Evolutionary conservation across 2,113 vertebrate species (phyloP), one percentile per base, ranked within the genome.

Genomic region (Arizona elegans): DNA sequence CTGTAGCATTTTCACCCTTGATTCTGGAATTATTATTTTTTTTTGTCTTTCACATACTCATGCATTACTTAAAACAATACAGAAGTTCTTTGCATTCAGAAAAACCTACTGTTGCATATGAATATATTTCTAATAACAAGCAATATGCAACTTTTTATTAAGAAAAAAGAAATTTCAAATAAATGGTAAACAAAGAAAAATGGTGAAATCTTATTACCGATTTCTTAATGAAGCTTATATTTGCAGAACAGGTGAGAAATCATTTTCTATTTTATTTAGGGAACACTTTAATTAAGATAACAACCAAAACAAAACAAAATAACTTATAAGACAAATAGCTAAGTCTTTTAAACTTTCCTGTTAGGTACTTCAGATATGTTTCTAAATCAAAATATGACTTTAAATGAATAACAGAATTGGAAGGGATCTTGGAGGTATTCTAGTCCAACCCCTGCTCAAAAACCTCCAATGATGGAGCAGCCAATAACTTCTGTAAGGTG

Each of bases 161-260:
- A 58, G 38, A 88, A 93, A 62, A 89, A 47, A 24, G 90, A 87
- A 86, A 70, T 33, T 75, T 33, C 92, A 53, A 87, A 93, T 88
- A 91, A 86, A 95, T 93, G 1, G 9, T 43, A 89, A 93, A 88
- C 85, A 90, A 62, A 94, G 88, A 87, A 1, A 54, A 52, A 33
- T 90, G 54, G 2, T 56, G 93, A 89, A 91, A 93, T 94, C 0
- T 0, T 43, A 92, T 90, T 92, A 95, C 90, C 93, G 93, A 95
- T 91, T 95, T 92, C 91, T 86, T 43, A 52, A 26, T 92, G 93
- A 90, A 92, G 86, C 62, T 87, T 94, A 95, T 95, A 55, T 95
- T 95, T 94, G 1, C 1, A 92, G 81, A 56, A 90, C 38, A 92
- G 53, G 38, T 0, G 0, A 95, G 55, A 94, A 50, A n/a, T 53